These are phyloP conservation scores for Alviniconcha strummeri DNA, from an alignment of 2,888 invertebrate species.

Conservation along the genomic window DNA sequence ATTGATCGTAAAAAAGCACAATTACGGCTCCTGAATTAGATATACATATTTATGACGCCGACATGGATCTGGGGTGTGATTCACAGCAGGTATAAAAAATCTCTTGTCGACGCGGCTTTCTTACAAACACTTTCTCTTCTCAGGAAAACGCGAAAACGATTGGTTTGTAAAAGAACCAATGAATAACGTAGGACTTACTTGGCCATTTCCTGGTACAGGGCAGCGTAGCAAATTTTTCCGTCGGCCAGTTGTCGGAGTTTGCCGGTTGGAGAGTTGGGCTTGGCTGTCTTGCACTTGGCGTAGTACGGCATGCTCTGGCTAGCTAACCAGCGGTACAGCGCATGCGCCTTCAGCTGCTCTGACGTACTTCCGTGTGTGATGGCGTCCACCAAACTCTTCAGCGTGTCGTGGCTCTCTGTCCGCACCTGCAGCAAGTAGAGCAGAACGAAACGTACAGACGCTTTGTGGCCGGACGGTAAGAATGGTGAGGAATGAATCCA, in stretches of 20 bases:
- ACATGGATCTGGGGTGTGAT: too few species aligned
- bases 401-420: slow-evolving; percentile 53
- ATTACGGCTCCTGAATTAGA: too few species aligned
- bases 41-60: too few species aligned
- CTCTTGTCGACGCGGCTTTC: too few species aligned
- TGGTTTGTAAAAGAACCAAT: background rate
- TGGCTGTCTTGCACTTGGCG: slow-evolving; percentile 43
- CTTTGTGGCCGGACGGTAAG: too few species aligned
- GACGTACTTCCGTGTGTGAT: slow-evolving; percentile 54
- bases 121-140: background rate
- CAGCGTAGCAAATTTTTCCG: slow-evolving; percentile 49
- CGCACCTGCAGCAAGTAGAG: slow-evolving; percentile 48
- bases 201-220: slow-evolving; percentile 56
- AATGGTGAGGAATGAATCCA: too few species aligned
- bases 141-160: background rate
- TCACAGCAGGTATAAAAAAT: too few species aligned
- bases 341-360: slow-evolving; percentile 56
- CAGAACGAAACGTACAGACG: too few species aligned
- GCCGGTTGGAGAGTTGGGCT: slow-evolving; percentile 50
- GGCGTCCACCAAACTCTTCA: slow-evolving; percentile 57
- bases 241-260: slow-evolving; percentile 53
- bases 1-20: too few species aligned
- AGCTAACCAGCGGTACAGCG: slow-evolving; percentile 62
- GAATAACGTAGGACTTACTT: slow-evolving; percentile 47
- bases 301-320: slow-evolving; percentile 52